These are phyloP conservation scores for Drosophila pseudoananassae DNA, from an alignment of 1,140 invertebrate species.

Conservation along the genomic window DNA sequence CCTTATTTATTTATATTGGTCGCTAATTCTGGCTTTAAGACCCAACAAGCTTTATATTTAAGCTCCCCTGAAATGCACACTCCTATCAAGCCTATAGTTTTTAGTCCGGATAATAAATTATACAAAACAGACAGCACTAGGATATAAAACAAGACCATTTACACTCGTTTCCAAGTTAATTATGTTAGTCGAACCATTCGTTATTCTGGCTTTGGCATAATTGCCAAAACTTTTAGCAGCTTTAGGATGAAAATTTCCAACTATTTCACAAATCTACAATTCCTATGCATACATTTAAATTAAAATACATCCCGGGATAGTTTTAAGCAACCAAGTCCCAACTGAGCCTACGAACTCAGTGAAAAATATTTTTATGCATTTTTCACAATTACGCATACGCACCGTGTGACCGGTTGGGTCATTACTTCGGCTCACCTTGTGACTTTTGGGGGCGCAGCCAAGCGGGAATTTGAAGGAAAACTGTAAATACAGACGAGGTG, in stretches of 20 bases:
- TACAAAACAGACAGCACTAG: too few relatives aligned
- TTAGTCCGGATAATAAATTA: not conserved
- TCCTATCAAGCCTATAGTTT: not conserved
- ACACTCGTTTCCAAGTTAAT: conserved; percentile 10
- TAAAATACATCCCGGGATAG: conserved; percentile 11
- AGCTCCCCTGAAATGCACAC: not conserved
- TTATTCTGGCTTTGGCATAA: conserved; percentile 10
- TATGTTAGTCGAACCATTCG: conserved; percentile 15
- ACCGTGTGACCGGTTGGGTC: conserved; percentile 64
- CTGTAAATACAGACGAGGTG: conserved; percentile 10
- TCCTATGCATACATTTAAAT: conserved; percentile 41
- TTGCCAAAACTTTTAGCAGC: conserved; percentile 15
- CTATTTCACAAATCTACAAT: conserved; percentile 23
- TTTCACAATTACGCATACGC: conserved; percentile 76
- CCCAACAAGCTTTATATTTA: not conserved
- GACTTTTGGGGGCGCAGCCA: conserved; percentile 26
- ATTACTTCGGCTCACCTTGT: conserved; percentile 66
- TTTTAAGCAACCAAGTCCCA: conserved; percentile 3
- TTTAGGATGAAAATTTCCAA: not conserved
- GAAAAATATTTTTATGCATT: conserved; percentile 52
- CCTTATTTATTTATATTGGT: not conserved
- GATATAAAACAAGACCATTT: not conserved
- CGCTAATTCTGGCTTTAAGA: not conserved
- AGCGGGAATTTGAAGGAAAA: conserved; percentile 5
- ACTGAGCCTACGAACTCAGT: conserved; percentile 1